These are phyloP conservation scores for Varanus salvator DNA, from an alignment of 2,113 vertebrate species.

Conservation along the genomic window DNA sequence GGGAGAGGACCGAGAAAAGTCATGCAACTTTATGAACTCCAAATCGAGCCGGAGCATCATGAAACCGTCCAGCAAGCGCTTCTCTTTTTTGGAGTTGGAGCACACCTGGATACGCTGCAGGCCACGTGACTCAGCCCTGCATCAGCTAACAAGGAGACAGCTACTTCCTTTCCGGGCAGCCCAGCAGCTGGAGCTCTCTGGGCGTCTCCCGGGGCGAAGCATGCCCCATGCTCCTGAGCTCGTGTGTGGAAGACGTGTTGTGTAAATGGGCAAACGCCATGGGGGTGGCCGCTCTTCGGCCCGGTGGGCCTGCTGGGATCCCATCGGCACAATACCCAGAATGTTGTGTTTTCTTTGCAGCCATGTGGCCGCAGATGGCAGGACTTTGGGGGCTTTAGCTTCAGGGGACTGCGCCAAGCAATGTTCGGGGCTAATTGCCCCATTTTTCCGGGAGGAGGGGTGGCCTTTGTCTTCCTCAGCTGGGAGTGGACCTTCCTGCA, in stretches of 20 bases:
- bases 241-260: no score
- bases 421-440: slow-evolving; percentile 64
- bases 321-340: not conserved
- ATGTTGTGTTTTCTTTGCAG: slow-evolving; percentile 3
- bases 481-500: slow-evolving; percentile 29
- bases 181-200: no score
- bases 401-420: slow-evolving; percentile 30
- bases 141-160: not conserved
- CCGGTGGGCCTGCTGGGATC: not conserved
- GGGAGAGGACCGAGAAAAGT: not conserved
- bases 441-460: slow-evolving; percentile 53
- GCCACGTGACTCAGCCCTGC: no score
- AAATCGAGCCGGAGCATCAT: no score
- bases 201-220: no score
- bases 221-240: no score
- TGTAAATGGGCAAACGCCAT: no score
- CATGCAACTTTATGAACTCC: no score
- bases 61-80: not conserved
- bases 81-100: not conserved
- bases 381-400: slow-evolving; percentile 2
- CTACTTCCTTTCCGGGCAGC: no score
- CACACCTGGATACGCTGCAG: not conserved
- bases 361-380: not conserved
- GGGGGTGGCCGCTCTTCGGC: not conserved
- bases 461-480: slow-evolving; percentile 36